phyloP scores from a whole-genome alignment of 2,888 invertebrate species.

The Agonopterix heracliana region DNA sequence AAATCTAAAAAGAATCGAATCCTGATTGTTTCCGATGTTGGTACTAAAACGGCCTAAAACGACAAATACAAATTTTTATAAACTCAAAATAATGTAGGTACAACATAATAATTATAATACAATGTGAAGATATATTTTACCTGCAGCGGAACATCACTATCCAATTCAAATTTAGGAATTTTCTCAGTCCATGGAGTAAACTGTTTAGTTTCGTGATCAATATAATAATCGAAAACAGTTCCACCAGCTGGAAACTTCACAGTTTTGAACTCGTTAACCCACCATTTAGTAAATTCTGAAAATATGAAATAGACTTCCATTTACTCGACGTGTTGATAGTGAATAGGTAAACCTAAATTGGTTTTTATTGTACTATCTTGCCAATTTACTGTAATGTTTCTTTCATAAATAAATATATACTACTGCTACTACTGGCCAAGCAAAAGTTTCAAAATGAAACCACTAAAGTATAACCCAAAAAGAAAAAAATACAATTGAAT shows the following conservation, averaged over 20 bases:
- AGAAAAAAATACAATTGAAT: background rate
- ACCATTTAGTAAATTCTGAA: slow-evolving; percentile 96
- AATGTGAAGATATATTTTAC: slow-evolving; percentile 48
- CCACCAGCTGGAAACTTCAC: slow-evolving; percentile 94
- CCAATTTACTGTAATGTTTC: too few species aligned
- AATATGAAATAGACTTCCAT: slow-evolving; percentile 23
- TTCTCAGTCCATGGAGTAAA: slow-evolving; percentile 94
- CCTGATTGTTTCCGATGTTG: slow-evolving; percentile 94
- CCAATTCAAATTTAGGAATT: slow-evolving; percentile 92
- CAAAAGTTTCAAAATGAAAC: too few species aligned
- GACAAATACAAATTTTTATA: slow-evolving; percentile 3
- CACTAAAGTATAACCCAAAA: background rate
- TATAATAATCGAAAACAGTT: slow-evolving; percentile 96
- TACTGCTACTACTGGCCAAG: too few species aligned
- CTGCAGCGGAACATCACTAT: slow-evolving; percentile 93
- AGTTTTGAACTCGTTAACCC: slow-evolving; percentile 96
- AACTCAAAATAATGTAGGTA: background rate
- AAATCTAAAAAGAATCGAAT: slow-evolving; percentile 92
- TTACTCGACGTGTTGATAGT: too few species aligned
- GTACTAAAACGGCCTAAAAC: slow-evolving; percentile 89
- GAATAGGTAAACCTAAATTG: background rate
- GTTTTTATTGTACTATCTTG: too few species aligned
- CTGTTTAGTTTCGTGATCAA: slow-evolving; percentile 92
- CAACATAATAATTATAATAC: background rate
- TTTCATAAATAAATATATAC: background rate